These are phyloP conservation scores for Drosophila sucinea DNA, from an alignment of 1,140 invertebrate species.

Conservation along the genomic window DNA sequence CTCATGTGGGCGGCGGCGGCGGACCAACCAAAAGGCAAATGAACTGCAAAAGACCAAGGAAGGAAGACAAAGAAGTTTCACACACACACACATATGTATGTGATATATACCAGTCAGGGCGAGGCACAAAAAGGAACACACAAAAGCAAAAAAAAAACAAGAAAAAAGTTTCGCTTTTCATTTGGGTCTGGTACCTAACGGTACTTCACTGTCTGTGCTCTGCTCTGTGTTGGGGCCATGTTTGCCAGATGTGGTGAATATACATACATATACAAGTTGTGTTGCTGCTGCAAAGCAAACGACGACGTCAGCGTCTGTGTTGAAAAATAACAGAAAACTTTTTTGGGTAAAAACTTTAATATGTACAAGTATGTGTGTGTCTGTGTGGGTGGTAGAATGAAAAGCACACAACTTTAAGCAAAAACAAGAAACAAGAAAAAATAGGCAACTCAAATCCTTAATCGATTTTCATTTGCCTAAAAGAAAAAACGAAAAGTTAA, in stretches of 20 bases:
- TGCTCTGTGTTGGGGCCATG: slow-evolving; percentile 32
- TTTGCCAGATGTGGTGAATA: slow-evolving; percentile 66
- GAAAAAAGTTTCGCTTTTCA: slow-evolving; percentile 73
- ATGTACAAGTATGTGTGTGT: neutral
- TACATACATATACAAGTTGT: slow-evolving; percentile 10
- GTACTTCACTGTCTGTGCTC: slow-evolving; percentile 40
- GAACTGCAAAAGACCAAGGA: slow-evolving; percentile 58
- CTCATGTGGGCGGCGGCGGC: slow-evolving; percentile 12
- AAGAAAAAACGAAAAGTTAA: neutral
- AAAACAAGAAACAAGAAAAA: neutral
- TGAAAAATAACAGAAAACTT: slow-evolving; percentile 42
- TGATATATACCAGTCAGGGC: slow-evolving; percentile 34
- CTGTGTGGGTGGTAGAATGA: slow-evolving; percentile 8
- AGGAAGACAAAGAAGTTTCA: slow-evolving; percentile 52
- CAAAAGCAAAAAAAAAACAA: slow-evolving; percentile 47
- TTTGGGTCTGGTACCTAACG: slow-evolving; percentile 58
- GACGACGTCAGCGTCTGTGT: slow-evolving; percentile 27
- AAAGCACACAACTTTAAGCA: neutral
- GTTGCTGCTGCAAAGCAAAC: slow-evolving; percentile 19
- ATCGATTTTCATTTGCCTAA: neutral
- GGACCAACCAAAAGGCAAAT: slow-evolving; percentile 29
- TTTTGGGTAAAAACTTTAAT: slow-evolving; percentile 28
- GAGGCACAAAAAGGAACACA: slow-evolving; percentile 52
- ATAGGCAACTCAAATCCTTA: neutral
- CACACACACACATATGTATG: neutral